phyloP scores from a whole-genome alignment of 2,113 vertebrate genomes.

The Pyxicephalus adspersus region DNA sequence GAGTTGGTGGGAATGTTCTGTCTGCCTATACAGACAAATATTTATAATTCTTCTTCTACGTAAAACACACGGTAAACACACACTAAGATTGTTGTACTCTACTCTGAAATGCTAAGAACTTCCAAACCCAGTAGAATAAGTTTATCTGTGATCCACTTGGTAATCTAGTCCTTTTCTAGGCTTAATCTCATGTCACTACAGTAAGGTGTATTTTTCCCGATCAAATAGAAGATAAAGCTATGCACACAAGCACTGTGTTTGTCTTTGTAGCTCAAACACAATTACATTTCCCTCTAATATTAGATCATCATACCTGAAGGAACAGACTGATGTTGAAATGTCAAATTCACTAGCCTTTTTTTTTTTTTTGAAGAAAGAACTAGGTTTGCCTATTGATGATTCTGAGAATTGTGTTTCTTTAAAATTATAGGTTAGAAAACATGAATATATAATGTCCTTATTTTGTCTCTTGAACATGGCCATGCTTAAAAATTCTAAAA shows the following conservation, averaged over 20 bases:
- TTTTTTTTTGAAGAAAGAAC: not conserved
- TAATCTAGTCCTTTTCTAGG: constrained; percentile 18
- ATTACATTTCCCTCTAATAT: not conserved
- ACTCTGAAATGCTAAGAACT: not conserved
- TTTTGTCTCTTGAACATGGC: too few species aligned
- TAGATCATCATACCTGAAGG: not conserved
- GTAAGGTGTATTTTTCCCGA: constrained; percentile 18
- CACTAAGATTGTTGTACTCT: not conserved
- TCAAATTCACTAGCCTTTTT: not conserved
- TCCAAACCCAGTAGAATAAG: not conserved
- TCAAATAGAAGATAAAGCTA: constrained; percentile 37
- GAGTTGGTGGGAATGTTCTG: not conserved
- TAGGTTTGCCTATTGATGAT: not conserved
- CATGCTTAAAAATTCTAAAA: too few species aligned
- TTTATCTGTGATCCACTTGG: not conserved
- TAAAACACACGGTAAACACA: not conserved
- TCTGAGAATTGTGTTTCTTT: not conserved
- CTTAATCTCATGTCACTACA: constrained; percentile 24
- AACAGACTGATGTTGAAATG: not conserved
- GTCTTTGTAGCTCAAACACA: not conserved
- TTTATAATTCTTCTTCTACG: not conserved
- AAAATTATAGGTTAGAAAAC: not conserved
- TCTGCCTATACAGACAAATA: not conserved
- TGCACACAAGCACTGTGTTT: not conserved
- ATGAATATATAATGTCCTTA: too few species aligned